Conservation (phyloP, 1,140 invertebrate species). For the Solenopsis fugax region DNA sequence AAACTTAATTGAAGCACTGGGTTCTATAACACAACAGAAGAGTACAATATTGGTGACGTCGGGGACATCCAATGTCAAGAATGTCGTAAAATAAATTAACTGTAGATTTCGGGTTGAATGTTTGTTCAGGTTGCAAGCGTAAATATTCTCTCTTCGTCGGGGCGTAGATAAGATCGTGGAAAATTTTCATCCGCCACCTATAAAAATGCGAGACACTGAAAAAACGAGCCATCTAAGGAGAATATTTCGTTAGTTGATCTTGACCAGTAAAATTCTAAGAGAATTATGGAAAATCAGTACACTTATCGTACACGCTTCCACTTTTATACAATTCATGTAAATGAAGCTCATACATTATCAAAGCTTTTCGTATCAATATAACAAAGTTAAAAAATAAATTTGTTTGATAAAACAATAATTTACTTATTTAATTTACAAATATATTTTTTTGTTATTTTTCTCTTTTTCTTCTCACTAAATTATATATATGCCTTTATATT, state of each 20-base stretch:
- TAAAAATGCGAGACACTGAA: slow-evolving; percentile 34
- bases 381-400: not conserved
- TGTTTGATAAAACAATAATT: not conserved
- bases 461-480: not conserved
- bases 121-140: slow-evolving; percentile 5
- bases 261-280: not conserved
- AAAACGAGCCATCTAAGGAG: not conserved
- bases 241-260: slow-evolving; percentile 2
- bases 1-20: slow-evolving; percentile 13
- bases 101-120: not conserved
- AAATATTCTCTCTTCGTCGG: not conserved
- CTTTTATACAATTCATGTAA: not conserved
- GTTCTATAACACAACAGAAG: slow-evolving; percentile 1
- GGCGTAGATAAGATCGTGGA: slow-evolving; percentile 2
- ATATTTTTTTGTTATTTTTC: not conserved
- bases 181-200: not conserved
- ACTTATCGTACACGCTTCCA: not conserved
- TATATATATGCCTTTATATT: not conserved
- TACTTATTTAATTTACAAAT: not conserved
- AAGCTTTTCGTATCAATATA: not conserved
- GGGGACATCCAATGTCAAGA: slow-evolving; percentile 9
- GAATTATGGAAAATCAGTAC: not conserved
- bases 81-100: slow-evolving; percentile 58
- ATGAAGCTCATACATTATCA: not conserved
- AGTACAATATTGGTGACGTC: not conserved